Conservation (phyloP, 1,140 invertebrate genomes). For the Orius insidiosus region DNA sequence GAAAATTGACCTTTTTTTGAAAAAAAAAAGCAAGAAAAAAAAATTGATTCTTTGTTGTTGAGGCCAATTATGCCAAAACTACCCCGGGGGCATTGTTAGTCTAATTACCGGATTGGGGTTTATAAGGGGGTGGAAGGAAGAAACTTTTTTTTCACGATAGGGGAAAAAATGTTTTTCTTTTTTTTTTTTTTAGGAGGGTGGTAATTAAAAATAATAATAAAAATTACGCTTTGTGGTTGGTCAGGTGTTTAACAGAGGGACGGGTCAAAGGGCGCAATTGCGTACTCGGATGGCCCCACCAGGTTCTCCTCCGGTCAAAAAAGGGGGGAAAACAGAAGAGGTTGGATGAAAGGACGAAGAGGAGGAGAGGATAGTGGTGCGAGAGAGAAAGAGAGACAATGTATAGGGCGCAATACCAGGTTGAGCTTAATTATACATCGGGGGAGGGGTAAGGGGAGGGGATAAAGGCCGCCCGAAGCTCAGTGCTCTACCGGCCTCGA, state of each 20-base stretch:
- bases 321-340: neutral
- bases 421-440: conserved; percentile 6
- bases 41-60: too few relatives aligned
- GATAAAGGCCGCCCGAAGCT: neutral
- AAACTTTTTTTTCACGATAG: neutral
- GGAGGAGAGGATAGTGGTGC: neutral
- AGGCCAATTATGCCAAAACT: too few relatives aligned
- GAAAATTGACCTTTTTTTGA: too few relatives aligned
- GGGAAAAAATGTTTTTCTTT: neutral
- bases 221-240: neutral
- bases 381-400: conserved; percentile 4
- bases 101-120: neutral
- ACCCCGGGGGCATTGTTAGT: too few relatives aligned
- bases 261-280: conserved; percentile 12
- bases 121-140: neutral
- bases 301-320: too few relatives aligned
- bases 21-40: too few relatives aligned
- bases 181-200: too few relatives aligned
- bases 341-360: conserved; percentile 2
- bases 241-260: conserved; percentile 11
- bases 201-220: too few relatives aligned
- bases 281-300: neutral
- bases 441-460: conserved; percentile 1
- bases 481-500: conserved; percentile 7
- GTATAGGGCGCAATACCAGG: conserved; percentile 12